Evolutionary conservation across 2,113 vertebrate genomes (phyloP).

Genomic region (Baryphthengus martii): DNA sequence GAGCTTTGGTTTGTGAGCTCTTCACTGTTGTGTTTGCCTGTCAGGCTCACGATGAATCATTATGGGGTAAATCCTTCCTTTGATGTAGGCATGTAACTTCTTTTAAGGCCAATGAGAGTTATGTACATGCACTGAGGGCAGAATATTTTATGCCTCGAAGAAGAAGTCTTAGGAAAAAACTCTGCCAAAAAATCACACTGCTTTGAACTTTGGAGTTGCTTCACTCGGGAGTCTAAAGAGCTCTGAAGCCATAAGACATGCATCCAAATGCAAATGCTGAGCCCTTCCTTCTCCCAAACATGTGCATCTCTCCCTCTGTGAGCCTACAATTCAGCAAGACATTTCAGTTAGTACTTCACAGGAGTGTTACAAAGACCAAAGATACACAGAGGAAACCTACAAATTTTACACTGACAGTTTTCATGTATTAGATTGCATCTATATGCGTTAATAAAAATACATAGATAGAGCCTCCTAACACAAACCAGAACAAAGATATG

Average conservation of each 20-base stretch:
- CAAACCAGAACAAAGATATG: neutral
- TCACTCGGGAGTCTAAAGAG: conserved; percentile 17
- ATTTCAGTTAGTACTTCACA: neutral
- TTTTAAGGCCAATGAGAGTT: conserved; percentile 68
- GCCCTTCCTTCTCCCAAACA: conserved; percentile 12
- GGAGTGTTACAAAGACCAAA: neutral
- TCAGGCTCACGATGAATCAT: conserved; percentile 56
- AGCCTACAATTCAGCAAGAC: neutral
- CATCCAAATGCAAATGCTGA: conserved; percentile 54
- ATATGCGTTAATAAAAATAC: neutral
- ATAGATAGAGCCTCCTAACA: neutral
- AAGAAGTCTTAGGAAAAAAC: conserved; percentile 32
- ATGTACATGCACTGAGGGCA: conserved; percentile 57
- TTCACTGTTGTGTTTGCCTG: conserved; percentile 64
- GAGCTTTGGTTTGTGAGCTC: conserved; percentile 46
- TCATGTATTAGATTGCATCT: neutral
- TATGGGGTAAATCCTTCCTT: conserved; percentile 68
- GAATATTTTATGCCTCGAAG: conserved; percentile 61
- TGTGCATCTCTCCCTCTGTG: neutral
- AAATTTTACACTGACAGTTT: neutral
- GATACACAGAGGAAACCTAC: neutral
- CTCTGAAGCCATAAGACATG: conserved; percentile 29
- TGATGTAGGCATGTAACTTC: conserved; percentile 70
- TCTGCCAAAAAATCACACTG: conserved; percentile 42
- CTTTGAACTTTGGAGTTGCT: conserved; percentile 62